Evolutionary conservation across 2,797 vertebrate species (phyloP).

Genomic region (Synanceia verrucosa): DNA sequence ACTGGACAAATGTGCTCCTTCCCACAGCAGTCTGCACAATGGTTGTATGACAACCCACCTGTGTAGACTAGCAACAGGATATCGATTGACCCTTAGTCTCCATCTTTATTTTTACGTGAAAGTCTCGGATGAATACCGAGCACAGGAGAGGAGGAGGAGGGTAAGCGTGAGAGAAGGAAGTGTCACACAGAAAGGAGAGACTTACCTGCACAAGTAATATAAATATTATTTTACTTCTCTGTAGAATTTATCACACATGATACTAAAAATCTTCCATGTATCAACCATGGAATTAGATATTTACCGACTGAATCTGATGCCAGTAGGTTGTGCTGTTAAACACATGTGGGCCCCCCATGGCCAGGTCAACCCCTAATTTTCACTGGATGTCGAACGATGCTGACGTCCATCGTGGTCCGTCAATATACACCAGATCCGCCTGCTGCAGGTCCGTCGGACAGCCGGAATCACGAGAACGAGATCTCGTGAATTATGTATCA

Average conservation of each 20-base stretch:
- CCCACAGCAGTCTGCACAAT: constrained; percentile 41
- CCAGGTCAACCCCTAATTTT: too few species aligned
- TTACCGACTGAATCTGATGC: neutral
- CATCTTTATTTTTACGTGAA: constrained; percentile 56
- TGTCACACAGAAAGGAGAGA: neutral
- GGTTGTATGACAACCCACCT: constrained; percentile 70
- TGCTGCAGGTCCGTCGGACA: too few species aligned
- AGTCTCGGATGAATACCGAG: constrained; percentile 39
- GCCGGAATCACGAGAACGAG: too few species aligned
- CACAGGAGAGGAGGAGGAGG: neutral
- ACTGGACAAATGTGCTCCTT: constrained; percentile 45
- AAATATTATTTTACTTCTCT: too few species aligned
- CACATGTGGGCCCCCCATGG: neutral
- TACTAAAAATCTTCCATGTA: neutral
- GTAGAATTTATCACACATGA: neutral
- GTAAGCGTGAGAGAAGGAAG: constrained; percentile 8
- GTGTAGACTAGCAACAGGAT: constrained; percentile 61
- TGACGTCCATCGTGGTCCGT: too few species aligned
- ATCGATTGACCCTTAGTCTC: constrained; percentile 66
- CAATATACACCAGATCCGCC: too few species aligned
- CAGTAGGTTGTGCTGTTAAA: neutral
- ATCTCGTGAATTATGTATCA: too few species aligned
- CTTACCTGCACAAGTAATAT: too few species aligned
- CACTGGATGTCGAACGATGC: too few species aligned
- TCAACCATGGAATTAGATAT: neutral